These are phyloP conservation scores for Podargus strigoides DNA, from an alignment of 2,797 vertebrate species.

Conservation along the genomic window DNA sequence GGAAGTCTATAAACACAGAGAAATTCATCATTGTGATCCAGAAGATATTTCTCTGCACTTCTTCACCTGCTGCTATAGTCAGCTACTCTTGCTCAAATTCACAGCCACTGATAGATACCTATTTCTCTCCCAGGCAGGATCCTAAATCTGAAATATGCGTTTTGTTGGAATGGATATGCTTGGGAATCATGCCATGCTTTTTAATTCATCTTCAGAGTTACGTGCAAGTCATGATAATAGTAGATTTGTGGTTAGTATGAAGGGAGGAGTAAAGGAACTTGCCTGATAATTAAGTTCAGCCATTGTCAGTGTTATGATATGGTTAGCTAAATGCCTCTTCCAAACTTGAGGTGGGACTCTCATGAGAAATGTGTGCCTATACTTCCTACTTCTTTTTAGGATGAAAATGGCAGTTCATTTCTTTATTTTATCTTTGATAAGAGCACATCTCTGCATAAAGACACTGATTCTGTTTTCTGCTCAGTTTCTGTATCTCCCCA, in stretches of 20 bases:
- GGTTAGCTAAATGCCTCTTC: neutral
- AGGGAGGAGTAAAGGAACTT: neutral
- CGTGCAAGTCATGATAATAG: neutral
- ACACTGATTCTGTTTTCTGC: neutral
- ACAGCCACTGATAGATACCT: neutral
- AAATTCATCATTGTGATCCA: slow-evolving; percentile 7
- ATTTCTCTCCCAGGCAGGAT: slow-evolving; percentile 17
- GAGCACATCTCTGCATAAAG: neutral
- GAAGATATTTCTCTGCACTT: slow-evolving; percentile 5
- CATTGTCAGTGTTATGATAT: neutral
- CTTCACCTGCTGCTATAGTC: slow-evolving; percentile 17
- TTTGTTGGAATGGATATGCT: slow-evolving; percentile 9
- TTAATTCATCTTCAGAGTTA: slow-evolving; percentile 7
- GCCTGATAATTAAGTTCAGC: neutral
- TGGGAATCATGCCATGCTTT: neutral
- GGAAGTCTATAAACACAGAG: neutral
- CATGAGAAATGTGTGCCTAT: neutral
- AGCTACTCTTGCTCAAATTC: slow-evolving; percentile 33
- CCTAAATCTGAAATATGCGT: slow-evolving; percentile 26
- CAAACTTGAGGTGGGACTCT: neutral
- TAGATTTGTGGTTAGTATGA: neutral
- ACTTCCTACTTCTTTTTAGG: neutral
- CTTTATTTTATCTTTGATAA: neutral
- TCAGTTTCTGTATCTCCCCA: neutral
- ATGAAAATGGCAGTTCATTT: neutral